Evolutionary conservation across 2,113 vertebrate species (phyloP).

Genomic region (Amphiprion ocellaris): DNA sequence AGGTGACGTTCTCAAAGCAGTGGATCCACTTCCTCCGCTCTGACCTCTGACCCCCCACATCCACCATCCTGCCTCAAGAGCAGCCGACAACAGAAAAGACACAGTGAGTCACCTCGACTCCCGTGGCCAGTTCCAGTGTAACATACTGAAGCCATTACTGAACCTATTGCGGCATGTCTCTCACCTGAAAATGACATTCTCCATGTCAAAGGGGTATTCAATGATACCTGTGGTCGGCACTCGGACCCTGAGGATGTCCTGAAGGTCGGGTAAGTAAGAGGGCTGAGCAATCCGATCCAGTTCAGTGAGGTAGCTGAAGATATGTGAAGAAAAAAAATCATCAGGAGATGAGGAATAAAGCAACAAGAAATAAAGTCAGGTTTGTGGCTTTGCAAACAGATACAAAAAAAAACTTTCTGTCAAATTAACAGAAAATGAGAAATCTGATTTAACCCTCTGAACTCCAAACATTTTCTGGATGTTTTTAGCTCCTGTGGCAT

Average conservation of each 20-base stretch:
- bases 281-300: slow-evolving; percentile 77
- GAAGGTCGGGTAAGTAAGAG: slow-evolving; percentile 71
- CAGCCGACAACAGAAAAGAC: slow-evolving; percentile 4
- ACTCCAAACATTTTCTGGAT: no score
- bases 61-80: slow-evolving; percentile 93
- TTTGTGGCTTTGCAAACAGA: no score
- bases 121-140: background rate
- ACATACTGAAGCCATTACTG: background rate
- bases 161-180: background rate
- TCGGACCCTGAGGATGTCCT: slow-evolving; percentile 81
- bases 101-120: background rate
- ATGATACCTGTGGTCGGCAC: slow-evolving; percentile 87
- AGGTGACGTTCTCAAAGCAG: slow-evolving; percentile 99
- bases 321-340: no score
- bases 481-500: no score
- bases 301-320: slow-evolving; percentile 76
- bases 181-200: slow-evolving; percentile 99
- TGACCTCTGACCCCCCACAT: slow-evolving; percentile 97
- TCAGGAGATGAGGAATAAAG: no score
- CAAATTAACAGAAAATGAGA: no score
- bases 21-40: slow-evolving; percentile 99
- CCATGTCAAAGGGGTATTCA: slow-evolving; percentile 96
- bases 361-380: no score
- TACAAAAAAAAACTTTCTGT: no score
- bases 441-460: no score